Base-by-base conservation (phyloP, 1,140 invertebrate genomes). In the Drosophila pseudoobscura region DNA sequence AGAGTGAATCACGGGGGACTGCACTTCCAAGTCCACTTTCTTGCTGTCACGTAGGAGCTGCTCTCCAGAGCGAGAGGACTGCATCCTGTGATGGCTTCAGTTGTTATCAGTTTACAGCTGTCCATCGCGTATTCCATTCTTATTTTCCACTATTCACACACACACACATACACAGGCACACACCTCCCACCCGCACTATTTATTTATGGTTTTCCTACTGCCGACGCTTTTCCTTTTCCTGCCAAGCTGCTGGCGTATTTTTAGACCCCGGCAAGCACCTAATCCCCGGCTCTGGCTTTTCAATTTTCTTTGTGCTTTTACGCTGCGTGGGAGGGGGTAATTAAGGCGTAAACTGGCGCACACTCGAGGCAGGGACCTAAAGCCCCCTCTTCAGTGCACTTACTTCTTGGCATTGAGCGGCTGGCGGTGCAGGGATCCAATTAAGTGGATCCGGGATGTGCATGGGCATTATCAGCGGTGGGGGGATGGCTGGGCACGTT, bases 401-500 rank as follows among this genome's bases (percentile, higher is more conserved):
- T 89, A 91, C 89, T 72, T 91, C 89, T 80, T 90, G 85, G 75
- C 89, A 91, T 89, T 83, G 76, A 66, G 72, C 89, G 70, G 52
- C 62, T 64, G 62, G 55, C 51, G 82, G 69, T 50, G 52, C 29
- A 45, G 73, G 63, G 62, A 76, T 78, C 83, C 80, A 90, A 80
- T 75, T 73, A 68, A 75, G 58, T 73, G 73, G 69, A 70, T 46
- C 58, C 65, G 53, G 66, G 50, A 73, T 76, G 68, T 63, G 61
- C 69, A 75, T 80, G 66, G 73, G 71, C 85, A 89, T 90, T 84
- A 78, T 90, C 65, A 58, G 51, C 59, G 58, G 53, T 51, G 35
- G 47, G 41, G 41, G 43, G 51, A 22, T 44, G 39, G 44, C 51
- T 52, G 41, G 49, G 46, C 31, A 41, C 17, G 15, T 55, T 58